phyloP scores from a whole-genome alignment of 1,140 invertebrate genomes.

The Centruroides sculpturatus region DNA sequence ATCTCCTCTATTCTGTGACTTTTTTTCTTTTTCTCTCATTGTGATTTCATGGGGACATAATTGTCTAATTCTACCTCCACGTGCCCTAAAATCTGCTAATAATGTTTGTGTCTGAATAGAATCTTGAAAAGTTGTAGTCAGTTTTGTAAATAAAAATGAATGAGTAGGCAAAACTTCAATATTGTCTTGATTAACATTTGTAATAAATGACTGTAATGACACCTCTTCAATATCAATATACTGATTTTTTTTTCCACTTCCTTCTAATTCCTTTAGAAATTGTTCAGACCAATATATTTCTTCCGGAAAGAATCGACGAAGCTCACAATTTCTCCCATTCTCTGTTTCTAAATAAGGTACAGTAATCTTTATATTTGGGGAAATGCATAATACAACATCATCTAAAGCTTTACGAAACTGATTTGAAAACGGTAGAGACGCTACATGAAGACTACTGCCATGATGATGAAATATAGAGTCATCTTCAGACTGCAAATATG shows the following conservation, averaged over 20 bases:
- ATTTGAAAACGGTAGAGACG: constrained; percentile 44
- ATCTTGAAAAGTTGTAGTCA: constrained; percentile 41
- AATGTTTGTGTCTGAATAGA: constrained; percentile 33
- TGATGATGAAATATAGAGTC: constrained; percentile 22
- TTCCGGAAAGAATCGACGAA: constrained; percentile 60
- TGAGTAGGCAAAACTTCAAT: constrained; percentile 36
- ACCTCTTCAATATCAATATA: no score
- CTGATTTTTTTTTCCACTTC: constrained; percentile 4
- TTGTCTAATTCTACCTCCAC: constrained; percentile 50
- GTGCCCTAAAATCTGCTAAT: constrained; percentile 70
- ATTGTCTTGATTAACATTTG: constrained; percentile 9
- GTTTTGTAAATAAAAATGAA: constrained; percentile 51
- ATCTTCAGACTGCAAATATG: constrained; percentile 43
- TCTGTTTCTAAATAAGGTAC: constrained; percentile 82
- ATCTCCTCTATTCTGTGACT: neutral
- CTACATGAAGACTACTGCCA: constrained; percentile 27
- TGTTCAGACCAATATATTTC: constrained; percentile 59
- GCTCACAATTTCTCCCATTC: constrained; percentile 52
- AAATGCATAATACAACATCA: constrained; percentile 49
- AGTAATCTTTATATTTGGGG: constrained; percentile 67
- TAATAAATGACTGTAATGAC: neutral
- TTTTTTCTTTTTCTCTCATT: constrained; percentile 12
- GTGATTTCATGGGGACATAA: constrained; percentile 17
- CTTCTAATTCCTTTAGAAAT: constrained; percentile 22
- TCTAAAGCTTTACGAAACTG: constrained; percentile 58